phyloP scores from a whole-genome alignment of 2,888 invertebrate genomes.

The Stenurella melanura region DNA sequence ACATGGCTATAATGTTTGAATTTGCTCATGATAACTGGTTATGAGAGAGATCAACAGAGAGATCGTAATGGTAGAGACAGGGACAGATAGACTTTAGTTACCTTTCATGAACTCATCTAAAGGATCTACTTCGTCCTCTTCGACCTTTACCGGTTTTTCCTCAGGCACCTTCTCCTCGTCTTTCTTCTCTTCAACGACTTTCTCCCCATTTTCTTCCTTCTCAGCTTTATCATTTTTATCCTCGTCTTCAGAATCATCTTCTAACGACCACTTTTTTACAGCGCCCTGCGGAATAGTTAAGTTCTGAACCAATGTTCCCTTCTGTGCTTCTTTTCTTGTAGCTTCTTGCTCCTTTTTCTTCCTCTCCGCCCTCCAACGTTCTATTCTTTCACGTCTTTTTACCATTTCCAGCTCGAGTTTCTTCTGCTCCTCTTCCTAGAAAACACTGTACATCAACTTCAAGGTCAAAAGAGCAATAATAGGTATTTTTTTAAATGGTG shows the following conservation, averaged over 20 bases:
- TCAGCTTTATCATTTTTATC: slow-evolving; percentile 72
- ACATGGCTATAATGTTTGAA: too few relatives aligned
- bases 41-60: too few relatives aligned
- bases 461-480: too few relatives aligned
- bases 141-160: slow-evolving; percentile 69
- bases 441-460: slow-evolving; percentile 8
- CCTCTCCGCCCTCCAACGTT: slow-evolving; percentile 95
- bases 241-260: slow-evolving; percentile 97
- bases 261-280: slow-evolving; percentile 93
- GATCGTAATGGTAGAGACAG: too few relatives aligned
- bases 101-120: slow-evolving; percentile 98
- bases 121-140: slow-evolving; percentile 92
- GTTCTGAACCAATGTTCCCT: slow-evolving; percentile 76
- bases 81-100: too few relatives aligned
- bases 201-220: slow-evolving; percentile 58
- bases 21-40: too few relatives aligned
- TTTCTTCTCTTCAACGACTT: slow-evolving; percentile 55
- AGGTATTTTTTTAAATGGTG: too few relatives aligned
- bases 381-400: slow-evolving; percentile 94
- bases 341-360: slow-evolving; percentile 90
- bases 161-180: slow-evolving; percentile 76
- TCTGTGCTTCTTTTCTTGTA: slow-evolving; percentile 84
- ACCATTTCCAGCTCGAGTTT: slow-evolving; percentile 96
- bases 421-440: slow-evolving; percentile 90
- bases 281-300: slow-evolving; percentile 71